Conservation (phyloP, 2,113 vertebrate genomes). For the Oryzias curvinotus region DNA sequence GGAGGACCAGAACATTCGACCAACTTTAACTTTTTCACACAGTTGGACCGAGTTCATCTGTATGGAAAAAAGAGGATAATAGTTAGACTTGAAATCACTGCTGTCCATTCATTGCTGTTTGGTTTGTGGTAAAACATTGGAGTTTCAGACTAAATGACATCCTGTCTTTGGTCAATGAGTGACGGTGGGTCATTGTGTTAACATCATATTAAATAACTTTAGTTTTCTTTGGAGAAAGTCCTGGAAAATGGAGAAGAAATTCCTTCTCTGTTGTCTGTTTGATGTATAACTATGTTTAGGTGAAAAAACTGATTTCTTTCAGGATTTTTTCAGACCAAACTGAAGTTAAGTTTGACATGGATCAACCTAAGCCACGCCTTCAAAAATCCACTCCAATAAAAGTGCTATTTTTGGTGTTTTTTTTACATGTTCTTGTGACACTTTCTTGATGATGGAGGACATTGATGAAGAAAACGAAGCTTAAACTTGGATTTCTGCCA, state of each 20-base stretch:
- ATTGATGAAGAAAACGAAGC: too few relatives aligned
- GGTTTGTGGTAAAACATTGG: background rate
- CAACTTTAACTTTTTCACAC: background rate
- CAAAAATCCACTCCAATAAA: too few relatives aligned
- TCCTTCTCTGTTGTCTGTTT: background rate
- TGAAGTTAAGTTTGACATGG: too few relatives aligned
- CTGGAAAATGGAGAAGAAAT: background rate
- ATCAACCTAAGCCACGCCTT: too few relatives aligned
- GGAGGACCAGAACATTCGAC: too few relatives aligned
- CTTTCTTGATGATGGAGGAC: too few relatives aligned
- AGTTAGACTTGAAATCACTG: background rate
- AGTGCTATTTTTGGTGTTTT: too few relatives aligned
- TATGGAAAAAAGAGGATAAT: background rate
- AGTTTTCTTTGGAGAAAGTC: background rate
- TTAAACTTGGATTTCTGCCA: too few relatives aligned
- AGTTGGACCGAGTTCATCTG: background rate
- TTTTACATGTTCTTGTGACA: too few relatives aligned
- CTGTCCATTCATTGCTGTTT: background rate
- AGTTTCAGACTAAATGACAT: conserved; percentile 3
- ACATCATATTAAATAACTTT: background rate
- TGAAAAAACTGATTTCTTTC: too few relatives aligned
- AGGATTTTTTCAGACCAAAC: too few relatives aligned
- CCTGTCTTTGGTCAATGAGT: conserved; percentile 10
- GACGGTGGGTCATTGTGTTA: background rate
- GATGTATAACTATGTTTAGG: background rate